Percentiles rank a stretch among this genome's conserved stretches.
These are phyloP conservation scores for Litoditis marina DNA, from an alignment of 2,888 invertebrate species.

Conservation along the genomic window DNA sequence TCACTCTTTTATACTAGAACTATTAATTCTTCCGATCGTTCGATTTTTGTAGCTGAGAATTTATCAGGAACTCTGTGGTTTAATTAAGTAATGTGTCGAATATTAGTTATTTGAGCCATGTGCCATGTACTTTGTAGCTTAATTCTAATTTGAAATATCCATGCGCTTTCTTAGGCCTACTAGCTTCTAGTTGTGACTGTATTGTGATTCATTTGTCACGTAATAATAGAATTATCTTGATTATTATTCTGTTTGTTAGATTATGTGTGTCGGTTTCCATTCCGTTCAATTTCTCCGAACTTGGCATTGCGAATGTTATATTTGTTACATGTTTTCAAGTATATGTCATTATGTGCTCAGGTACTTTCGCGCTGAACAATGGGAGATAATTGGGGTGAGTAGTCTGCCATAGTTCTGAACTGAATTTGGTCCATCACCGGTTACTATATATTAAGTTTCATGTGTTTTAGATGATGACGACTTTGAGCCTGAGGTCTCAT, in stretches of 20 bases:
- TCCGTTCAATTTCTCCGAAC: no score
- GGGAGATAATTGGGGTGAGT: slow-evolving; percentile 27
- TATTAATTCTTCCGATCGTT: not conserved
- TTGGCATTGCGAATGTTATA: no score
- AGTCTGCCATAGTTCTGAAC: not conserved
- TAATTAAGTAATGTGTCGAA: no score
- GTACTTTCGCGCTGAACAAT: not conserved
- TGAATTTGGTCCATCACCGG: no score
- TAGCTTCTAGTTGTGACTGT: no score
- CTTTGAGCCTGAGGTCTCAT: slow-evolving; percentile 37
- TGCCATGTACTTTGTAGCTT: not conserved
- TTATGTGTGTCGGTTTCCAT: no score
- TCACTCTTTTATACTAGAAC: slow-evolving; percentile 2
- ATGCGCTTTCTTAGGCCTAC: not conserved
- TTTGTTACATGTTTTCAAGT: no score
- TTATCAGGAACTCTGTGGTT: not conserved
- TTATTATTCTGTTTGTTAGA: no score
- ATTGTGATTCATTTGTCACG: no score
- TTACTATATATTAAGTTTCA: not conserved
- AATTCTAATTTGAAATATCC: not conserved
- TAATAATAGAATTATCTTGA: no score
- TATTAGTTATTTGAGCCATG: no score
- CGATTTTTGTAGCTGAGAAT: not conserved
- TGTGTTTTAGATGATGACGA: slow-evolving; percentile 49
- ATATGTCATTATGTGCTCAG: no score